phyloP scores from a whole-genome alignment of 2,888 invertebrate genomes.

The Protodeltote pygarga region DNA sequence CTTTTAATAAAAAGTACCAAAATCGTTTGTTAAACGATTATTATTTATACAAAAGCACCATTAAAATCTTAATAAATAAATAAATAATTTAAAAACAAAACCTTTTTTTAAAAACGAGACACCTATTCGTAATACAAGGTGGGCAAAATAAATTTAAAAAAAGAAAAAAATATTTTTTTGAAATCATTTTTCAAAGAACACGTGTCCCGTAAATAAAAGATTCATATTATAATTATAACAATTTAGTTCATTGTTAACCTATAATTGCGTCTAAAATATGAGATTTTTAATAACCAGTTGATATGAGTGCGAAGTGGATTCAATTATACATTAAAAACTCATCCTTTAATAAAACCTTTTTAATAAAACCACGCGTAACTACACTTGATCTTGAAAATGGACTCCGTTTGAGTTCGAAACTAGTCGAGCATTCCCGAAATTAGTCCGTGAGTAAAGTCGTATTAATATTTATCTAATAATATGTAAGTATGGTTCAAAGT shows the following conservation, averaged over 20 bases:
- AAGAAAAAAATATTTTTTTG: constrained; percentile 1
- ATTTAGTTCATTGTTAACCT: neutral
- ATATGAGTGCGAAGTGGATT: no score
- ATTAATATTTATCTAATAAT: no score
- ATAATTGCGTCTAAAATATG: constrained; percentile 25
- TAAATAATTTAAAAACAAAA: constrained; percentile 17
- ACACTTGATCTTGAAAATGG: no score
- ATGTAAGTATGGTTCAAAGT: no score
- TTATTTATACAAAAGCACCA: constrained; percentile 29
- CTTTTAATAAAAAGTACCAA: constrained; percentile 73
- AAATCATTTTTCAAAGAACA: constrained; percentile 17
- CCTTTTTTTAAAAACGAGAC: constrained; percentile 28
- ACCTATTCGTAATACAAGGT: constrained; percentile 32
- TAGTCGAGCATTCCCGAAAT: no score
- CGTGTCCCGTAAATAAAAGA: constrained; percentile 32
- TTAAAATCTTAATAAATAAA: constrained; percentile 6
- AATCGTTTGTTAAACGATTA: constrained; percentile 57
- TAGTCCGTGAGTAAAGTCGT: no score
- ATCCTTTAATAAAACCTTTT: no score
- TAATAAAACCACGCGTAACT: no score
- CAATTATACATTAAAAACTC: no score
- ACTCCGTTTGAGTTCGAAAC: no score
- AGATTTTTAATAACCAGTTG: no score
- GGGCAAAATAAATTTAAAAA: constrained; percentile 17
- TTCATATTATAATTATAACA: neutral